A percentile compares a stretch with the other conserved stretches of the same genome.
Evolutionary conservation across 2,797 vertebrate species (phyloP).

Genomic region (Gadopsis bispinosus): DNA sequence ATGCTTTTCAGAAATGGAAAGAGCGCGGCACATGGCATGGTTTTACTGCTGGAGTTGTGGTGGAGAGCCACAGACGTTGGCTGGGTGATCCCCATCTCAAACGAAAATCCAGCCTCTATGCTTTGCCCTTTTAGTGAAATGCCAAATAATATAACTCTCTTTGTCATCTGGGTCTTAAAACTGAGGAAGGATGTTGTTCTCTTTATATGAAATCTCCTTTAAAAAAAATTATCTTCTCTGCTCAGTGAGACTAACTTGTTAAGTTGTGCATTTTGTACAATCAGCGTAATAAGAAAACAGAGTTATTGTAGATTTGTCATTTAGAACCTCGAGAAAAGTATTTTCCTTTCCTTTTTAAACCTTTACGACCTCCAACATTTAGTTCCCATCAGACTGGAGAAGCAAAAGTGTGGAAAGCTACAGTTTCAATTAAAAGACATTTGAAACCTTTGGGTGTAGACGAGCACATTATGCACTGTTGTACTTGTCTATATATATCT

Average conservation of each 20-base stretch:
- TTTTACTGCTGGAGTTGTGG: neutral
- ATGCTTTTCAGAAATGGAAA: conserved; percentile 35
- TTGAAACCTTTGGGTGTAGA: conserved; percentile 15
- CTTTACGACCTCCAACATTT: neutral
- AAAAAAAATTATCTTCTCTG: neutral
- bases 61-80: conserved; percentile 3
- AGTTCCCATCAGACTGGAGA: neutral
- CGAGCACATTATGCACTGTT: neutral
- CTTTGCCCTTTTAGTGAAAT: neutral
- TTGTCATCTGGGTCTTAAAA: neutral
- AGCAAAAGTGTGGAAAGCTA: neutral
- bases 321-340: neutral
- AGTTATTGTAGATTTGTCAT: neutral
- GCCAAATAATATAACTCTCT: neutral
- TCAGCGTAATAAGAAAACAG: neutral
- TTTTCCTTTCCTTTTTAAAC: neutral
- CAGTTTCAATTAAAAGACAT: neutral
- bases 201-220: too few species aligned
- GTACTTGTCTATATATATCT: neutral
- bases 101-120: neutral
- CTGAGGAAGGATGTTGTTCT: neutral
- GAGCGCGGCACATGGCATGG: neutral
- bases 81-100: neutral
- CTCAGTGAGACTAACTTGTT: neutral
- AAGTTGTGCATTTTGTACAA: neutral